Evolutionary conservation across 2,113 vertebrate species (phyloP), one percentile per base, ranked within the genome.

Genomic region (Cygnus atratus): DNA sequence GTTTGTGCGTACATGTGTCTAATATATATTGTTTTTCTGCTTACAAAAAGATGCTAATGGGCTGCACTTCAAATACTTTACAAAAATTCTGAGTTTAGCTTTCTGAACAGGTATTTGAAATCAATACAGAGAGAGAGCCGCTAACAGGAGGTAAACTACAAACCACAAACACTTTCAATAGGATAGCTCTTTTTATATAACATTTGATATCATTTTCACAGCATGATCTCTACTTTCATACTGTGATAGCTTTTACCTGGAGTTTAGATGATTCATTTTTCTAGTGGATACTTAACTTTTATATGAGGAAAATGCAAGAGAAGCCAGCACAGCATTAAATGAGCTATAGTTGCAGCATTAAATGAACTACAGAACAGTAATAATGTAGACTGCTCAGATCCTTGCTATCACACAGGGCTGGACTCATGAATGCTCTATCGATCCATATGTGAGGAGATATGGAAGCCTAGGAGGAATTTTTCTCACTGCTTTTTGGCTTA

Each of bases 221-320:
- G 97, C 97, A 88, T 97, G 97, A 94, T 93, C 92, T 96, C 96
- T 70, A 95, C 97, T 97, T 97, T 97, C 97, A 96, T 94, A 97
- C 96, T 97, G 96, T 78, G 97, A 95, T 97, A 95, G 96, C 97
- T 98, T 97, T 97, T 97, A 97, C 96, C 97, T 97, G 95, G 96
- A 97, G 97, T 98, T 97, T 97, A 97, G 96, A 97, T 96, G 97
- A 97, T 96, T 97, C 97, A 97, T 97, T 97, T 97, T 97, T 97
- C 96, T 96, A 97, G 97, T 94, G 97, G 97, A 97, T 98, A 94
- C 97, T 98, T 97, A 97, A 97, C 95, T 97, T 98, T 97, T 97
- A 95, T 97, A 97, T 93, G 90, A 96, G 84, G 91, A 96, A 98
- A 98, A 97, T 97, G 84, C 96, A 97, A 96, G 97, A 96, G 95